Percentiles rank a stretch among this genome's conserved stretches.
Evolutionary conservation across 2,797 vertebrate genomes (phyloP).

Genomic region (Peromyscus attwateri): DNA sequence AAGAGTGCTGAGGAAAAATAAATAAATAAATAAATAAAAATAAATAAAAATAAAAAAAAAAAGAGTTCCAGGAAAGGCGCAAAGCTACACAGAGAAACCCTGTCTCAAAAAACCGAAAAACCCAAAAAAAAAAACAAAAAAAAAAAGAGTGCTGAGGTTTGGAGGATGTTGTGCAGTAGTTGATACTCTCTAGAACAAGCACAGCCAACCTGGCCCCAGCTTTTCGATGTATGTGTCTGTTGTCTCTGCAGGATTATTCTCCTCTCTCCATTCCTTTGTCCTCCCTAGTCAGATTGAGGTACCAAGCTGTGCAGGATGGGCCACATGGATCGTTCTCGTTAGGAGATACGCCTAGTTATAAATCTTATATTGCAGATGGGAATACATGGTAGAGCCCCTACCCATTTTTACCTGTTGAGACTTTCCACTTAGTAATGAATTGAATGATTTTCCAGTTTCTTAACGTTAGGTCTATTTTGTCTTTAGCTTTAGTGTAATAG

Average conservation of each 20-base stretch:
- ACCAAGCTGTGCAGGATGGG: neutral
- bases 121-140: too few relatives aligned
- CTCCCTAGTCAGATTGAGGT: neutral
- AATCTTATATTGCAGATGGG: neutral
- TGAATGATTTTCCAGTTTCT: neutral
- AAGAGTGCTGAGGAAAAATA: too few relatives aligned
- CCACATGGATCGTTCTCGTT: neutral
- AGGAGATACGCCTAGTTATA: neutral
- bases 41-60: too few relatives aligned
- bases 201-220: neutral
- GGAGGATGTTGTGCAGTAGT: neutral
- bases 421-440: neutral
- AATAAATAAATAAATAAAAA: too few relatives aligned
- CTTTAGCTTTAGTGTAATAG: neutral
- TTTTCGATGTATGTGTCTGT: neutral
- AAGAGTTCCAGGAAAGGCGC: too few relatives aligned
- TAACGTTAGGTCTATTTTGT: neutral
- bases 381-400: neutral
- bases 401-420: neutral
- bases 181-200: neutral
- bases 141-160: neutral
- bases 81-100: too few relatives aligned
- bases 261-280: neutral
- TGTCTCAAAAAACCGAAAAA: too few relatives aligned
- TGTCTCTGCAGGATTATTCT: neutral